phyloP scores from a whole-genome alignment of 2,888 invertebrate genomes.

The Caradrina clavipalpis region DNA sequence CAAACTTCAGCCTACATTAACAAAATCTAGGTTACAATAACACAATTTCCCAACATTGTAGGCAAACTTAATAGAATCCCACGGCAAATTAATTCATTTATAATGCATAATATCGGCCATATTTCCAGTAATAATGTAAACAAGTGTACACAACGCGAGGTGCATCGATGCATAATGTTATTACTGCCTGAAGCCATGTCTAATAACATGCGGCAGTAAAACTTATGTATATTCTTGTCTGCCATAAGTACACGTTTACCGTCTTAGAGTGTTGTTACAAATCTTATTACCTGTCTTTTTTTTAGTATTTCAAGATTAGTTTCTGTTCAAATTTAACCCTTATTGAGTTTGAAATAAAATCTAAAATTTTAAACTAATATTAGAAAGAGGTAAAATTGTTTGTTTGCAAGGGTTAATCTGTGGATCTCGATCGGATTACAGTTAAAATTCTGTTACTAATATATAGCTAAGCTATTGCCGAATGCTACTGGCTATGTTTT shows the following conservation, averaged over 20 bases:
- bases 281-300: no score
- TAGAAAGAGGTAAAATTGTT: no score
- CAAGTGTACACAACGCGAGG: conserved; percentile 11
- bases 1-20: neutral
- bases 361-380: no score
- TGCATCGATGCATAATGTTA: conserved; percentile 55
- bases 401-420: no score
- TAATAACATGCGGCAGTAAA: conserved; percentile 32
- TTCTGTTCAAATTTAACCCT: no score
- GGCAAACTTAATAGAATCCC: neutral
- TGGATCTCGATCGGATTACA: no score
- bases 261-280: neutral
- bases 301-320: no score
- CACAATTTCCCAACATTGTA: neutral
- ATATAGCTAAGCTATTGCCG: no score
- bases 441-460: no score
- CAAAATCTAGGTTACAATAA: neutral
- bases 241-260: conserved; percentile 17
- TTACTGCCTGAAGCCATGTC: conserved; percentile 53
- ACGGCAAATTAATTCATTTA: conserved; percentile 11
- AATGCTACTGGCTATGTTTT: no score
- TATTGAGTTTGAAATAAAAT: no score
- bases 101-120: conserved; percentile 7
- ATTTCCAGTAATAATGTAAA: conserved; percentile 25
- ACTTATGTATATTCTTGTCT: conserved; percentile 17